A percentile compares a stretch with the other conserved stretches of the same genome.
phyloP scores from a whole-genome alignment of 1,140 invertebrate genomes.

The Oreohelix idahoensis region DNA sequence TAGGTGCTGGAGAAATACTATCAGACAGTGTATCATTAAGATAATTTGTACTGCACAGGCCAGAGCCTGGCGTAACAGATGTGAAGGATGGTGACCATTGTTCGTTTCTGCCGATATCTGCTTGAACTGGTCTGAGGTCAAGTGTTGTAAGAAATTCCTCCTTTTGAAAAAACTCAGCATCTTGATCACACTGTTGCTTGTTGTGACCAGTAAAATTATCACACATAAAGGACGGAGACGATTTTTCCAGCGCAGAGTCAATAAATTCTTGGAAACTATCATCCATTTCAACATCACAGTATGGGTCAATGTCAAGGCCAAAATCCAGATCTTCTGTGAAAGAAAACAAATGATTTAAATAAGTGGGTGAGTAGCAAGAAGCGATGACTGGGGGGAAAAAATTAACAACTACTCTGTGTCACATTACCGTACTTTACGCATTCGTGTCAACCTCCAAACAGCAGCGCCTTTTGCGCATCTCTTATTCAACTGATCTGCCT shows the following conservation, averaged over 20 bases:
- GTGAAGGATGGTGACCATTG: background rate
- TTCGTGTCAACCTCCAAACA: too few relatives aligned
- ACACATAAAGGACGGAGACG: background rate
- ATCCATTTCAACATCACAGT: conserved; percentile 10
- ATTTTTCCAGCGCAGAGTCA: conserved; percentile 14
- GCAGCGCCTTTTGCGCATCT: too few relatives aligned
- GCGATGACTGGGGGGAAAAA: too few relatives aligned
- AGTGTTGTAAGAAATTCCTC: background rate
- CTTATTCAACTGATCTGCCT: too few relatives aligned
- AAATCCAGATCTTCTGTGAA: conserved; percentile 6
- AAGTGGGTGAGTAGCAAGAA: background rate
- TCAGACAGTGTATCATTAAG: background rate
- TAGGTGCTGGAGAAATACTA: background rate
- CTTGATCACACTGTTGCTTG: background rate
- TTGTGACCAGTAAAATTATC: background rate
- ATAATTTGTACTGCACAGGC: background rate
- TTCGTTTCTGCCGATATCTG: background rate
- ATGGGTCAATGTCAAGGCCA: conserved; percentile 12
- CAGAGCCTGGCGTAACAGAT: background rate
- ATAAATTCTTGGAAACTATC: conserved; percentile 22
- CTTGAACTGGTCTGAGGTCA: background rate
- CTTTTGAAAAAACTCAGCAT: background rate
- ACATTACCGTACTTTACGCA: too few relatives aligned
- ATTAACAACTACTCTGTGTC: too few relatives aligned
- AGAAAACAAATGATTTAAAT: background rate